Evolutionary conservation across 2,888 invertebrate species (phyloP), one percentile per base, ranked within the genome.

Genomic region (Hypercompe scribonia): DNA sequence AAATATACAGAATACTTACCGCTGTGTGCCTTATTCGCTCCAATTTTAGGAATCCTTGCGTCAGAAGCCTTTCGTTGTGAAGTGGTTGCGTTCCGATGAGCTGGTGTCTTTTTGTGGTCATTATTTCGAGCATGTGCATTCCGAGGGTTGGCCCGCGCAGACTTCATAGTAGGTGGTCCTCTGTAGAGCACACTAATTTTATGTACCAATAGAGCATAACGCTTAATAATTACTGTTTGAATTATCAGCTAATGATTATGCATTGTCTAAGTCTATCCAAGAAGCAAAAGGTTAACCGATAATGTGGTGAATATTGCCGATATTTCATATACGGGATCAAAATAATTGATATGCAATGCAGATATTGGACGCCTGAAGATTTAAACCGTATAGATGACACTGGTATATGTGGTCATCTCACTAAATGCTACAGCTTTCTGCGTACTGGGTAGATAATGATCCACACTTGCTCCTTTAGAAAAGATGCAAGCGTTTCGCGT

Each of bases 21-120:
- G 87, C 94, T 95, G 78, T 94, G 93, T 76, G 92, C 91, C 78
- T 94, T 95, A 76, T 88, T 93, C 5, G 87, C 82, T 58, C 90
- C 89, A 71, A 89, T 81, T 78, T 90, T 94, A 13, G 95, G 92
- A 80, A 94, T 94, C 80, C 91, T 90, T 28, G 90, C 89, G 81
- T 95, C 96, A 0, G 93, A 92, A 0, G 92, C 89, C 82, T 91
- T 94, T 75, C 95, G 82, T 76, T 94, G 93, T 39, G 95, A 94
- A 31, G 94, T 90, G 78, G 94, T 91, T 33, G 95, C 89, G 83
- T 90, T 92, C 46, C 94, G 86, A 63, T 50, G 87, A 86, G 64
- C 79, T 15, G 90, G 82, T 5, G 89, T 85, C 81, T 91, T 93
- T 85, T 92, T 95, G 82, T 81, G 86, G 83, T 93, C 93, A 42